Evolutionary conservation across 2,113 vertebrate genomes (phyloP).

Genomic region (Amphiprion percula): DNA sequence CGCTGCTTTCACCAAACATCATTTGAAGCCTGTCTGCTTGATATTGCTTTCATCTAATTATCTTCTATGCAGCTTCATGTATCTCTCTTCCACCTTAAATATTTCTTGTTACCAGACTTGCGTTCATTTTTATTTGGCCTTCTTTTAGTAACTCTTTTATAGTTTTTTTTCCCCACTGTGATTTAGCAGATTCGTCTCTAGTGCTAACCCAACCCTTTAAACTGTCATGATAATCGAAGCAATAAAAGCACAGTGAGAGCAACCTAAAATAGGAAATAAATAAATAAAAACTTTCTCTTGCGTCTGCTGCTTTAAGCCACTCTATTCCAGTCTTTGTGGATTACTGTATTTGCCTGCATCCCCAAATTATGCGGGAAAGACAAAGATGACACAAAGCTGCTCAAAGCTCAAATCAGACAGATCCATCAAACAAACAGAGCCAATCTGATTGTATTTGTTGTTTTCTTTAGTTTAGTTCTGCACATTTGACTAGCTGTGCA

Average conservation of each 20-base stretch:
- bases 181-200: background rate
- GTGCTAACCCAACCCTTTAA: slow-evolving; percentile 5
- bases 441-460: slow-evolving; percentile 60
- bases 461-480: slow-evolving; percentile 51
- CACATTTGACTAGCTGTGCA: slow-evolving; percentile 60
- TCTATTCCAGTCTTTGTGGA: slow-evolving; percentile 48
- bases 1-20: too few species aligned
- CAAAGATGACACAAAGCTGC: slow-evolving; percentile 35
- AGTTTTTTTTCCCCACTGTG: background rate
- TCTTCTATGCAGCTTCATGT: background rate
- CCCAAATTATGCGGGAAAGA: slow-evolving; percentile 41
- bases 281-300: slow-evolving; percentile 41
- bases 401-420: slow-evolving; percentile 50
- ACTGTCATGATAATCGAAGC: slow-evolving; percentile 45
- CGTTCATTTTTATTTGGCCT: background rate
- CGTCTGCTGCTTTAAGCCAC: slow-evolving; percentile 29
- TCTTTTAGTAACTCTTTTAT: too few species aligned
- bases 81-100: background rate
- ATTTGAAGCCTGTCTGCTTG: too few species aligned
- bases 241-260: slow-evolving; percentile 9
- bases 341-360: slow-evolving; percentile 56
- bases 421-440: slow-evolving; percentile 61
- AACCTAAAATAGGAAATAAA: slow-evolving; percentile 19
- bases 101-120: background rate
- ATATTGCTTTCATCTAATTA: too few species aligned